Conservation (phyloP, 2,888 invertebrate species). For the Amiota mariae region DNA sequence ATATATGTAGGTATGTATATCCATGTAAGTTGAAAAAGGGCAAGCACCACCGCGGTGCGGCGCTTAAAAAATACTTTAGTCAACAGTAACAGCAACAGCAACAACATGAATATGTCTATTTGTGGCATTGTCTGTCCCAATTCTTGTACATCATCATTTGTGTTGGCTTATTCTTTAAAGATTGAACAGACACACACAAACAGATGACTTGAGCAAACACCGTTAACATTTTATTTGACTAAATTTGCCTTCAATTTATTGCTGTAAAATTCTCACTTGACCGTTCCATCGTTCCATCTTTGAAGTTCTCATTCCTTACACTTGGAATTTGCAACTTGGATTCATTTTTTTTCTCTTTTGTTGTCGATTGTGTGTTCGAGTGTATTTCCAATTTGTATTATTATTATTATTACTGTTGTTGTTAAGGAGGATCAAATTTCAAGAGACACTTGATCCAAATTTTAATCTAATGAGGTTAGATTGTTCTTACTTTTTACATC, state of each 20-base stretch:
- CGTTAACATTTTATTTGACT: constrained; percentile 67
- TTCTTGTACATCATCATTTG: constrained; percentile 7
- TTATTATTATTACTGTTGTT: constrained; percentile 4
- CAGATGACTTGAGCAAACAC: constrained; percentile 41
- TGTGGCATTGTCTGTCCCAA: constrained; percentile 11
- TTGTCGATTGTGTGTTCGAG: background rate
- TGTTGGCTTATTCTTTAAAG: background rate
- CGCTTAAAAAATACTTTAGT: background rate
- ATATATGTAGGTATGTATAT: too few relatives aligned
- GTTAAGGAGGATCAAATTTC: constrained; percentile 44
- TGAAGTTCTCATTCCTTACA: background rate
- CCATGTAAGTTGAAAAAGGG: constrained; percentile 58
- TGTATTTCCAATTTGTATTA: constrained; percentile 26
- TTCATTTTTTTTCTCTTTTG: background rate
- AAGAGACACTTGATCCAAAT: constrained; percentile 66
- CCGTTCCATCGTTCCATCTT: background rate
- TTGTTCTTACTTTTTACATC: background rate
- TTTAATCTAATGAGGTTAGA: constrained; percentile 35
- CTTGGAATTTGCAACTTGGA: constrained; percentile 8
- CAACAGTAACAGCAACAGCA: constrained; percentile 13
- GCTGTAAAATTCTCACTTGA: constrained; percentile 46
- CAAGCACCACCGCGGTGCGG: constrained; percentile 46
- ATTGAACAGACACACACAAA: too few relatives aligned
- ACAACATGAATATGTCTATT: constrained; percentile 14
- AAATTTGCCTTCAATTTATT: constrained; percentile 68